Base-by-base conservation (phyloP, 2,113 vertebrate species). In the Myotis brandtii region DNA sequence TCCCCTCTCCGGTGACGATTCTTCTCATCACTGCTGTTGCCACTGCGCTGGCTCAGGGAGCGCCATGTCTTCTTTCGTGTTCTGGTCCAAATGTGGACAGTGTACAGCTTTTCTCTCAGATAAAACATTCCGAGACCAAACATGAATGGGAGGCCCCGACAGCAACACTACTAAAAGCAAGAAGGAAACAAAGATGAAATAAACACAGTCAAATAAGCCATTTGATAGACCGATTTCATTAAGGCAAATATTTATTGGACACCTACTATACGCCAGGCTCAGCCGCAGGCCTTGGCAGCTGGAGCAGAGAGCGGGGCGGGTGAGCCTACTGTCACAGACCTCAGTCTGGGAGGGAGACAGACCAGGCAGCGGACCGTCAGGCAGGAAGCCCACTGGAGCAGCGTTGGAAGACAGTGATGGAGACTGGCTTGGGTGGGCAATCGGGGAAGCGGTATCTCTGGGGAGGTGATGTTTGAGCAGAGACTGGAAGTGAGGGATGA, bases 131-230 rank as follows among this genome's bases (percentile, higher is more conserved):
- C 1, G 25, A 86, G 52, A 91, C 52, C 48, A 54, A 86, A 77
- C 52, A 14, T n/a, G 69, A 56, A 54, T 4, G 37, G 59, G 23
- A 64, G 59, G 21, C 40, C 62, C 75, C 73, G 70, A 37, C 12
- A 76, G 27, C 46, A 67, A 50, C 6, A 5, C 77, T 34, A 6
- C 81, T 50, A 50, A 83, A 86, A 64, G 54, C 21, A 23, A 67
- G 67, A 95, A 59, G 37, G 84, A 89, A 77, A 37, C 43, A 40
- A 84, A 92, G 77, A 72, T 10, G 10, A 66, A 66, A 82, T 9
- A 76, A 52, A 37, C 48, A 37, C 13, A 30, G n/a, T 46, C 69
- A 52, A 34, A 30, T 16, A n/a, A 86, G 67, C 62, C 48, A n/a
- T 32, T 59, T 6, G 32, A 67, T 34, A 70, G 67, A 43, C 32